These are phyloP conservation scores for Ptychoptera albimana DNA, from an alignment of 2,888 invertebrate genomes.

Conservation along the genomic window DNA sequence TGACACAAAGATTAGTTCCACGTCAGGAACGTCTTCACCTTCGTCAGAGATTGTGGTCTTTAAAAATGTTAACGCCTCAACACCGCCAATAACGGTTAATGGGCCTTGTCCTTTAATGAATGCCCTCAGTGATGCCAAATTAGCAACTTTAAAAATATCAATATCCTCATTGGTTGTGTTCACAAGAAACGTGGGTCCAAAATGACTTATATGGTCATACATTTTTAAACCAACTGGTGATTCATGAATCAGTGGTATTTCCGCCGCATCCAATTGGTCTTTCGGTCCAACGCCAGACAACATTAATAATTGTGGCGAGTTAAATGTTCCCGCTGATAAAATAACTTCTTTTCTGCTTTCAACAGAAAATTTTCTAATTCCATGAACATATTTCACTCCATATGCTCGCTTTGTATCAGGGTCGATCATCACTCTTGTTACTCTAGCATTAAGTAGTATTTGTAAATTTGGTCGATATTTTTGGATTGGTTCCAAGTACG, in stretches of 20 bases:
- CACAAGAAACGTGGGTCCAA: conserved; percentile 25
- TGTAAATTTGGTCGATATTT: conserved; percentile 44
- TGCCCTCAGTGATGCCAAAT: conserved; percentile 3
- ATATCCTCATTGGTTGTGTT: conserved; percentile 22
- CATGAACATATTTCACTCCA: conserved; percentile 48
- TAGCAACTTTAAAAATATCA: conserved; percentile 2
- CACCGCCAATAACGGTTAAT: conserved; percentile 41
- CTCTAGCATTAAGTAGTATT: conserved; percentile 42
- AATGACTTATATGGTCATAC: conserved; percentile 35
- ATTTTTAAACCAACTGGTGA: conserved; percentile 47
- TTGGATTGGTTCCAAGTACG: conserved; percentile 38
- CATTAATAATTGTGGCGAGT: conserved; percentile 81
- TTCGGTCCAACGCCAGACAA: conserved; percentile 54
- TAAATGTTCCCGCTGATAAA: conserved; percentile 71
- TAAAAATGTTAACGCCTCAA: conserved; percentile 48
- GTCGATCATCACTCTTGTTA: conserved; percentile 48
- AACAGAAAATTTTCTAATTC: conserved; percentile 32
- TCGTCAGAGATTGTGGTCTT: conserved; percentile 40
- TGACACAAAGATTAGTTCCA: conserved; percentile 45
- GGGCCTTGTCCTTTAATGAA: conserved; percentile 28
- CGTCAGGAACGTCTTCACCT: conserved; percentile 44
- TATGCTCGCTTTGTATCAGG: conserved; percentile 41
- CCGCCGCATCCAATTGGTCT: conserved; percentile 35
- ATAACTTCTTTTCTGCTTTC: conserved; percentile 65
- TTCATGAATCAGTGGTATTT: conserved; percentile 40